phyloP scores from a whole-genome alignment of 2,888 invertebrate genomes.

The Pterobdella sp. region DNA sequence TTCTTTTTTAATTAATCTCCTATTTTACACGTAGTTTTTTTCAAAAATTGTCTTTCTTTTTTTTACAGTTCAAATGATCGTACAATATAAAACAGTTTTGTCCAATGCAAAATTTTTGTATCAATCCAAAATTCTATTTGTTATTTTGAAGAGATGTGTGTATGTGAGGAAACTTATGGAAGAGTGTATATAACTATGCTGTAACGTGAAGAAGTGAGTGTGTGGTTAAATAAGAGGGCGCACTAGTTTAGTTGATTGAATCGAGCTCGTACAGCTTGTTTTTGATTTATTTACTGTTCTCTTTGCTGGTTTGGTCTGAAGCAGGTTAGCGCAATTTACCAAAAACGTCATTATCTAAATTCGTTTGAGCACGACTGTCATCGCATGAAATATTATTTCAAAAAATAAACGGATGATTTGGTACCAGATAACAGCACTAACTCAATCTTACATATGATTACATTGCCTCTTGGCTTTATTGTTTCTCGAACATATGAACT shows the following conservation, averaged over 20 bases:
- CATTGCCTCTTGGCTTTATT: background rate
- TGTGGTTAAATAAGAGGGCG: constrained; percentile 1
- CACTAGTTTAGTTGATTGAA: background rate
- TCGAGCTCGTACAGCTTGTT: background rate
- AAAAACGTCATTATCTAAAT: constrained; percentile 1
- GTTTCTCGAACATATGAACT: background rate
- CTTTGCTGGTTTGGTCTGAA: constrained; percentile 4
- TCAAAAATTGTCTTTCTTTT: background rate
- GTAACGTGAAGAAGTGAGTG: background rate
- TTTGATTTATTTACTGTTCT: constrained; percentile 4
- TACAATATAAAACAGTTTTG: too few relatives aligned
- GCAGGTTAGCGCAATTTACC: constrained; percentile 9
- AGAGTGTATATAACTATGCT: background rate
- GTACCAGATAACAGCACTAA: background rate
- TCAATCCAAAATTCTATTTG: too few relatives aligned
- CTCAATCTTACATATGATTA: background rate
- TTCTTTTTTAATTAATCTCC: background rate
- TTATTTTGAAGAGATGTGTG: background rate
- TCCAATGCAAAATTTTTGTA: too few relatives aligned
- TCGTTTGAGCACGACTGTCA: background rate
- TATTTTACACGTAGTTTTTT: background rate
- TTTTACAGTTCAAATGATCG: too few relatives aligned
- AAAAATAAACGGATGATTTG: background rate
- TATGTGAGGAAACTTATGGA: background rate
- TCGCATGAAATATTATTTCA: constrained; percentile 13